These are phyloP conservation scores for Sebastes hubbsi DNA, from an alignment of 2,797 vertebrate species.

Conservation along the genomic window DNA sequence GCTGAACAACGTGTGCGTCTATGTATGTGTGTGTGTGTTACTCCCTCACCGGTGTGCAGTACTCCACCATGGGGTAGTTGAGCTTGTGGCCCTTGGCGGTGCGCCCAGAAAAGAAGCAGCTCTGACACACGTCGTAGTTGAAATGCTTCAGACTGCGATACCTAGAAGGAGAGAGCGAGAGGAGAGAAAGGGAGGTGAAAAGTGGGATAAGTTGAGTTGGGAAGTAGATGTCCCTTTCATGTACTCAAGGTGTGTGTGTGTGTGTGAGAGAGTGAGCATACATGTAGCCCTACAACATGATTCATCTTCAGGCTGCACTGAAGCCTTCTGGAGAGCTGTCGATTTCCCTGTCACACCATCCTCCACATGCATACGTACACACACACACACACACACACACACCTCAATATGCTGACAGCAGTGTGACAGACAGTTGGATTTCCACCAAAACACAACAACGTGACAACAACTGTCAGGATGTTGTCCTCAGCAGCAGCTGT, in stretches of 20 bases:
- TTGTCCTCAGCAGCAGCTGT: conserved; percentile 46
- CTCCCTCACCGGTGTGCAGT: conserved; percentile 94
- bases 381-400: no score
- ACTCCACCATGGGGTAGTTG: conserved; percentile 99
- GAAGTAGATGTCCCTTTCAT: conserved; percentile 19
- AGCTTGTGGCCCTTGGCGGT: conserved; percentile 98
- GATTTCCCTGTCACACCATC: not conserved
- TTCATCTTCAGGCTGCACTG: not conserved
- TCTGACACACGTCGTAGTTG: conserved; percentile 99
- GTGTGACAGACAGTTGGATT: conserved; percentile 52
- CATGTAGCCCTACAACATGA: conserved; percentile 1
- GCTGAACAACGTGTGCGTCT: conserved; percentile 5
- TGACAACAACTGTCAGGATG: conserved; percentile 38
- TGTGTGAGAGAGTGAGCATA: not conserved
- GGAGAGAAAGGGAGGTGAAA: conserved; percentile 8
- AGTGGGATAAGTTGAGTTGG: conserved; percentile 23
- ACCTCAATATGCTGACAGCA: conserved; percentile 25
- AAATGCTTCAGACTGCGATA: conserved; percentile 99
- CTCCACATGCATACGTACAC: not conserved
- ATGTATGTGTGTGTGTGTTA: conserved; percentile 23
- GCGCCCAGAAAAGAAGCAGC: conserved; percentile 98
- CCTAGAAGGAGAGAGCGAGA: conserved; percentile 69
- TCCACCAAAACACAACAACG: conserved; percentile 51
- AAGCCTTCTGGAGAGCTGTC: conserved; percentile 20
- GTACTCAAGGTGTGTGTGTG: not conserved